Base-by-base conservation (phyloP, 1,140 invertebrate species). In the Diuraphis noxia region DNA sequence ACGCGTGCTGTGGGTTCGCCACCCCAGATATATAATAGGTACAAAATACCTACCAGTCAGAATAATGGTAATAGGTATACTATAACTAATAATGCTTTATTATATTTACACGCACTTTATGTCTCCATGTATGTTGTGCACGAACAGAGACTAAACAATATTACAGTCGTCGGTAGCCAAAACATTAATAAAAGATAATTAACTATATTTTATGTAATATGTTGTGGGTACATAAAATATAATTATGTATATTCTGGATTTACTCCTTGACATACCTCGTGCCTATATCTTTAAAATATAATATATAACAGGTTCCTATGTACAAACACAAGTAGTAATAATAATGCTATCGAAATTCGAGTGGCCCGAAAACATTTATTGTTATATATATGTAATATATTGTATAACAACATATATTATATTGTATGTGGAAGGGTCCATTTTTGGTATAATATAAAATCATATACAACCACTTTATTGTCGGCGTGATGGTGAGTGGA, bases 141-240 rank as follows among this genome's bases (percentile, higher is more conserved):
- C 56, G 56, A 72, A 34, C 38, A 30, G 30, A 84, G 81, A 84
- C 82, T 43, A 85, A 85, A 84, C 81, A 84, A 84, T 41, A 36
- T 34, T 13, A 9, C 36, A 19, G n/a, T 7, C 30, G 40, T 41
- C 13, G 40, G 34, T 46, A 86, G 43, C 34, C 84, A 49, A 86
- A 86, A 86, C 84, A 49, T 43, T 36, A 36, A 49, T 49, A 49
- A 86, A 86, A 86, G 1, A 82, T 36, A 79, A 63, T 63, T 30
- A 63, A 63, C 56, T 63, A n/a, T 72, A 34, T 72, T 72, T n/a
- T n/a, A n/a, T 72, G 56, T n/a, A 72, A 72, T n/a, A 72, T 72
- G 30, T 72, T 72, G 23, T 5, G n/a, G n/a, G 13, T 13, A 34
- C 30, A 72, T 63, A n/a, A n/a, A n/a, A n/a, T n/a, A 63, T n/a